Base-by-base conservation (phyloP, 1,140 invertebrate genomes). In the Eumeta japonica region DNA sequence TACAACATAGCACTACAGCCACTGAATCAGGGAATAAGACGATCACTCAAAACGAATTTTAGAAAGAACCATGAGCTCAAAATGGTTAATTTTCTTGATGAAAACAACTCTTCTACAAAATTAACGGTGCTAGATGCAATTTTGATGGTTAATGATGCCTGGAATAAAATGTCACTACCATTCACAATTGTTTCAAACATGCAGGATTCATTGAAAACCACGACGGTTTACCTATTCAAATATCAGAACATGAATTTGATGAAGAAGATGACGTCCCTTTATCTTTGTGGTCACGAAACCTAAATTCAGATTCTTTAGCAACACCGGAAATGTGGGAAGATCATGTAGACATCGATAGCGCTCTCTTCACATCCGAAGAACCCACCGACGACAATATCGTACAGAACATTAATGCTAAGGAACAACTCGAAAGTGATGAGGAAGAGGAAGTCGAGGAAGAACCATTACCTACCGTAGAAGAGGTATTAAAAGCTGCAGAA, bases 361-460 rank as follows among this genome's bases (percentile, higher is more conserved):
- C 43, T 43, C 46, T 49, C 46, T 38, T 46, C 41, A 46, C 43
- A 49, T 43, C 37, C 40, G 47, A 52, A 48, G 49, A 51, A 51
- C 39, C 46, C 30, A 45, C 39, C 30, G 39, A n/a, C n/a, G 43
- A 45, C 41, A 45, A 45, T 41, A 45, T 43, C 34, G 41, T 45
- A 33, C 35, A 48, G 39, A 42, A 48, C 34, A 45, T 48, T 30
- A 46, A 24, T 35, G 43, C 41, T 41, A 46, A 49, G 33, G 40
- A 51, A 36, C 46, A 45, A 43, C 35, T 37, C 37, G 29, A 48
- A 40, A 48, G 42, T 48, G 48, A 46, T 50, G 44, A 44, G 18
- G 45, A 50, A 50, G 48, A 50, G 27, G 48, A 52, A 46, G 47
- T 48, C 46, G 45, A 55, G 46, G 47, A 48, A 55, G 42, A 40